Conservation (phyloP, 2,888 invertebrate species). For the Diadromus collaris region DNA sequence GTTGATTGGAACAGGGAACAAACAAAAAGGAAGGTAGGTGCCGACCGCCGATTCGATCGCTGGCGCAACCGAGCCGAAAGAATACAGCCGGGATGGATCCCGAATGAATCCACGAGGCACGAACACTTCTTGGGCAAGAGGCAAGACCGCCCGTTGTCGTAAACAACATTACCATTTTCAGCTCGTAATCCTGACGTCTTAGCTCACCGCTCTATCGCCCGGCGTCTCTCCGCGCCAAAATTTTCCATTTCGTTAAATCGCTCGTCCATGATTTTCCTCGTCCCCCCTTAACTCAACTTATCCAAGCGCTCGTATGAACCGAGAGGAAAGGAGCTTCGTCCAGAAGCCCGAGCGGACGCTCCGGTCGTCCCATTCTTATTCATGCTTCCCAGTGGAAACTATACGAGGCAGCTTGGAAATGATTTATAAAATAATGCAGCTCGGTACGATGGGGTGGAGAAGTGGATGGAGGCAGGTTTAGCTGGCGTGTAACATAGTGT, state of each 20-base stretch:
- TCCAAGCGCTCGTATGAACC: background rate
- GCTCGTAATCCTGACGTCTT: slow-evolving; percentile 28
- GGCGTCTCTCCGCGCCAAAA: slow-evolving; percentile 1
- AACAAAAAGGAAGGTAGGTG: background rate
- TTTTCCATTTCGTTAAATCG: slow-evolving; percentile 44
- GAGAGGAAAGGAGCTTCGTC: background rate
- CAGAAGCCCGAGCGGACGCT: slow-evolving; percentile 17
- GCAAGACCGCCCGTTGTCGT: background rate
- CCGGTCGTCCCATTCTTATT: slow-evolving; percentile 51
- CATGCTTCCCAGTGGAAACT: slow-evolving; percentile 48
- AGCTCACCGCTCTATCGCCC: background rate
- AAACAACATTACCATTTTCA: slow-evolving; percentile 35
- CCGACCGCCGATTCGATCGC: background rate
- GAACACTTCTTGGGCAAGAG: background rate
- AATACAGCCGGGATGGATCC: background rate
- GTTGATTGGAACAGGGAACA: background rate
- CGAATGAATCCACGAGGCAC: background rate
- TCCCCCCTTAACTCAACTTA: slow-evolving; percentile 12
- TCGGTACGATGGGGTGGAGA: slow-evolving; percentile 13
- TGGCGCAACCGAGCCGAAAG: background rate
- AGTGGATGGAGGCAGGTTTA: slow-evolving; percentile 19
- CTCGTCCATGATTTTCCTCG: slow-evolving; percentile 33
- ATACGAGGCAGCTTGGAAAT: slow-evolving; percentile 53
- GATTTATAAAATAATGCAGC: slow-evolving; percentile 56
- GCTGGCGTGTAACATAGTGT: slow-evolving; percentile 62